phyloP scores from a whole-genome alignment of 2,113 vertebrate species.

The Cervus canadensis region DNA sequence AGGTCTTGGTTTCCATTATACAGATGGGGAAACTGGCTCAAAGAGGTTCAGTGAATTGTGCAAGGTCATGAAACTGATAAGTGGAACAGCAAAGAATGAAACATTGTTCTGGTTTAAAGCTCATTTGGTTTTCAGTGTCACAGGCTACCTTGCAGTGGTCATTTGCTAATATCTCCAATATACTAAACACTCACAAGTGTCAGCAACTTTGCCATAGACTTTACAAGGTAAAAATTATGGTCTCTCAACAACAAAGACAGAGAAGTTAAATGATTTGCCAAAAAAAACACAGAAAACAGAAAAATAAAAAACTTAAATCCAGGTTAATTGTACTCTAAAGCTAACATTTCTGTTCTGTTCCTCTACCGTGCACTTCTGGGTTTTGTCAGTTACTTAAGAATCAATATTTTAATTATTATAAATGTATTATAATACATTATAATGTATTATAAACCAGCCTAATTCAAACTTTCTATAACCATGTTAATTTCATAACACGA shows the following conservation, averaged over 20 bases:
- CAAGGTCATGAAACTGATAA: not conserved
- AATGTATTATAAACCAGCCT: not conserved
- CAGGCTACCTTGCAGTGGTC: not conserved
- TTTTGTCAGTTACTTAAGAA: not conserved
- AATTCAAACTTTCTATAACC: not conserved
- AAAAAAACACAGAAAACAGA: not conserved
- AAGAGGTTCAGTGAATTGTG: not conserved
- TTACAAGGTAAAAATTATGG: not conserved
- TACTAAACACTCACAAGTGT: not conserved
- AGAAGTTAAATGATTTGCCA: not conserved
- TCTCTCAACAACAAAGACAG: not conserved
- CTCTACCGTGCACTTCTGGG: not conserved
- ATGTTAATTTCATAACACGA: not conserved
- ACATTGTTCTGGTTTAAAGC: not conserved
- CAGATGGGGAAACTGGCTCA: not conserved
- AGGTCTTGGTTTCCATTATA: not conserved
- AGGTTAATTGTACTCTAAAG: not conserved
- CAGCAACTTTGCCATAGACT: not conserved
- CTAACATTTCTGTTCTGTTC: slow-evolving; percentile 7
- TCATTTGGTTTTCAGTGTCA: not conserved
- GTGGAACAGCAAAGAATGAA: not conserved
- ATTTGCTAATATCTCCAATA: not conserved
- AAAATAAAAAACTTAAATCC: not conserved
- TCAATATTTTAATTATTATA: not conserved
- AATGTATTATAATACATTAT: not conserved